Base-by-base conservation (phyloP, 1,140 invertebrate species). In the Hypsibius dujardini region DNA sequence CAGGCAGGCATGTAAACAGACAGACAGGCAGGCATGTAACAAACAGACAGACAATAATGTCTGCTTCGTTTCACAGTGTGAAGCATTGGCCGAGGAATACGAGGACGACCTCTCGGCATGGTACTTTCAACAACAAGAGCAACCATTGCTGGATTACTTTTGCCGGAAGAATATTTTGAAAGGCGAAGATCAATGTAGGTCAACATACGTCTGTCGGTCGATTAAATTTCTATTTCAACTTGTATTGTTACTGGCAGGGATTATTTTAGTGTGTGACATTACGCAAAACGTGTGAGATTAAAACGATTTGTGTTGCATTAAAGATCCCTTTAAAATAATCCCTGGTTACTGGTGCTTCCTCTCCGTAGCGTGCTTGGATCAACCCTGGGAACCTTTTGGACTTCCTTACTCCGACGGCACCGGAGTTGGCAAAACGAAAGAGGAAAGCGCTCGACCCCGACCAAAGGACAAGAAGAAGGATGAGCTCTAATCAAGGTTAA, bases 61-160 rank as follows among this genome's bases (percentile, higher is more conserved):
- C 12, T 67, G 12, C 0, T 67, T 67, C 3, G 12, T 12, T 67
- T 67, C 45, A 3, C 62, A 67, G 62, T 67, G 62, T 45, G 62
- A 67, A 67, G 62, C 12, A 67, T 12, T 67, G 62, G 62, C 42
- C 12, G 62, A 67, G 42, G 42, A 67, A 67, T 67, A 67, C 42
- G 62, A 67, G 42, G 62, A 67, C 42, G 62, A 67, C 45, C 62
- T 67, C 3, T 15, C 12, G 3, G 62, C 62, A 7, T 67, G 62
- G 62, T 67, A 67, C 42, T 67, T 67, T 67, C 62, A 67, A 42
- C 62, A 67, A 12, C 62, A 67, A 42, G 62, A 67, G 7, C 3
- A 67, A 42, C 62, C 62, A 3, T 45, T 67, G 42, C 3, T 45
- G 12, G 62, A 67, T 42, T 67, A 15, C 42, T 15, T 67, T 7